Evolutionary conservation across 1,140 invertebrate species (phyloP), one percentile per base, ranked within the genome.

Genomic region (Lasaia peninsularis): DNA sequence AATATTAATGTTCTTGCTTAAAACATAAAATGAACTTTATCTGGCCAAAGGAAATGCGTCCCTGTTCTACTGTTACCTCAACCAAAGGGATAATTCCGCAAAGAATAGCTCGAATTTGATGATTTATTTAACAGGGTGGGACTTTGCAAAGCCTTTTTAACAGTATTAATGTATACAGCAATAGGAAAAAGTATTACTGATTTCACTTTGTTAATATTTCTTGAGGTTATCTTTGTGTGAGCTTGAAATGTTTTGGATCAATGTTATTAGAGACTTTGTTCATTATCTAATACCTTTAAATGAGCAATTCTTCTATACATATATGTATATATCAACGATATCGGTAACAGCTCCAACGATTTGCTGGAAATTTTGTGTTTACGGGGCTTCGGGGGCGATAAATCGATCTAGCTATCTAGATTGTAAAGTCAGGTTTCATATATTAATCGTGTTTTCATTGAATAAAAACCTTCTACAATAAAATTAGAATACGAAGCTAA

Each of bases 1-100:
- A 83, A 84, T 86, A 86, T 84, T 84, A 86, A 86, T 84, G 80
- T 69, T 81, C 75, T 80, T 72, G 78, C 73, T 83, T 84, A 76
- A 83, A 73, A 81, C 75, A 83, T 84, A 84, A 86, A 86, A 80
- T 83, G 80, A 86, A 86, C 76, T 86, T 86, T 83, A 86, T 86
- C 78, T 73, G 73, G 70, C 72, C 72, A 81, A 79, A 69, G 56
- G 56, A 53, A 58, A 49, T 60, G 82, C 78, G 78, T 80, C 53
- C 24, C 53, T 16, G 21, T 32, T 40, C 40, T 55, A 21, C 40
- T 65, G 69, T 69, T 66, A 75, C 69, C 71, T 73, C 67, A 71
- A 67, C 64, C 65, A 57, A 62, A 78, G 75, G 77, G 78, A 83
- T 86, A 81, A 85, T 80, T 83, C 72, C 63, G 70, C 73, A 73